Conservation (phyloP, 2,797 vertebrate species). For the Graptemys geographica region DNA sequence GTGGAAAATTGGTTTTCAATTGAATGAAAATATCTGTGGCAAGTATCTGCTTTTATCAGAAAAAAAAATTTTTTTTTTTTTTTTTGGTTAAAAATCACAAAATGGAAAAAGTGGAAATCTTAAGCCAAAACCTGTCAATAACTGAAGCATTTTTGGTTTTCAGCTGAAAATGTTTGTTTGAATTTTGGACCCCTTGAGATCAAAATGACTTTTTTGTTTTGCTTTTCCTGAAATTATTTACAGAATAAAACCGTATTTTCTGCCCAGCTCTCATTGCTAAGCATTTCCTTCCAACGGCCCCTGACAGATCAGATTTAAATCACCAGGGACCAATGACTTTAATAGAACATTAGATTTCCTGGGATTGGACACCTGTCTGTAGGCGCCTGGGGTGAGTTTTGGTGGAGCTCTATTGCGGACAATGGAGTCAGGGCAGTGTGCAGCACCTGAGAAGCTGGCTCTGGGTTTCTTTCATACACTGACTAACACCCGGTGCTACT, state of each 20-base stretch:
- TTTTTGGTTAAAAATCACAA: background rate
- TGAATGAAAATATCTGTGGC: background rate
- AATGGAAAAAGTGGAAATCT: background rate
- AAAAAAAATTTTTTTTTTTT: background rate
- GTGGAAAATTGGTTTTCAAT: background rate
- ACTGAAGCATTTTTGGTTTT: background rate
- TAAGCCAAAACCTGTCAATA: background rate
- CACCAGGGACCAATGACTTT: background rate
- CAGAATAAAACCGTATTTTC: background rate
- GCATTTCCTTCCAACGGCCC: background rate
- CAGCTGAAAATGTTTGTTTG: background rate
- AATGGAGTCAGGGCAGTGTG: background rate
- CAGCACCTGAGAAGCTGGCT: background rate
- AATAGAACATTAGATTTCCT: background rate
- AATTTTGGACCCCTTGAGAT: background rate
- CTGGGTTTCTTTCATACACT: background rate
- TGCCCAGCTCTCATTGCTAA: background rate
- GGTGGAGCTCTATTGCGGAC: background rate
- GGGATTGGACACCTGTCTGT: background rate
- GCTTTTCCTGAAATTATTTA: accelerated
- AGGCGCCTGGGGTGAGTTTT: background rate
- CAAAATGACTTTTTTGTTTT: background rate
- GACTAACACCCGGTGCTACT: background rate
- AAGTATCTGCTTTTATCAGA: background rate
- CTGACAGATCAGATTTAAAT: background rate